These are phyloP conservation scores for Chironomus riparius DNA, from an alignment of 2,888 invertebrate genomes.

Conservation along the genomic window DNA sequence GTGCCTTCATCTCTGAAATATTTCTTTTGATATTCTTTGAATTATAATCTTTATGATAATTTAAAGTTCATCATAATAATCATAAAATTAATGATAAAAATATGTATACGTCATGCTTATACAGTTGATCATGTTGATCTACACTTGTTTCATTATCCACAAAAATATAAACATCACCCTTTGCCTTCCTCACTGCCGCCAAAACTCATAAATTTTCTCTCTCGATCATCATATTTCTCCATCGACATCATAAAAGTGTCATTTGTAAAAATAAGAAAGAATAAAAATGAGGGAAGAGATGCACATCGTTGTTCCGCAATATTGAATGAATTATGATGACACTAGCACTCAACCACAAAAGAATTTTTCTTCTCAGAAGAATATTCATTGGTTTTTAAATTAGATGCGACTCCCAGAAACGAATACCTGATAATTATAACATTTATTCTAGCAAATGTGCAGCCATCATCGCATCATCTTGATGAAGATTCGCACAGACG, in stretches of 20 bases:
- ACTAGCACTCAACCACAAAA: not conserved
- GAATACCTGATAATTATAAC: too few relatives aligned
- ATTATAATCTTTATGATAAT: not conserved
- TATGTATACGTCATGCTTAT: not conserved
- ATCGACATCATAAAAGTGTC: conserved; percentile 2
- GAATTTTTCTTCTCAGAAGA: too few relatives aligned
- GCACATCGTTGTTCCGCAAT: not conserved
- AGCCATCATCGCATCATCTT: too few relatives aligned
- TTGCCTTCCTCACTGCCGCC: not conserved
- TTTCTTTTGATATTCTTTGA: not conserved
- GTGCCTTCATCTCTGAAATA: too few relatives aligned
- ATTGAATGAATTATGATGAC: not conserved
- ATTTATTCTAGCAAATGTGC: too few relatives aligned
- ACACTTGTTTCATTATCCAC: not conserved
- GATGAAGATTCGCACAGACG: too few relatives aligned
- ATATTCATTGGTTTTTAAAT: too few relatives aligned
- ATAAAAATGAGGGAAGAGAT: not conserved
- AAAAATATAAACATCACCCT: not conserved
- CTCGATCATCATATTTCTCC: not conserved
- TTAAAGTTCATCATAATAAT: not conserved
- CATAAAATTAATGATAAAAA: not conserved
- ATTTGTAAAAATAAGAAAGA: not conserved
- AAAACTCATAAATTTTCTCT: not conserved
- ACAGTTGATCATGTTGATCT: not conserved
- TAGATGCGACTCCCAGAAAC: too few relatives aligned